phyloP scores from a whole-genome alignment of 2,113 vertebrate genomes.

The Leuciscus idus region DNA sequence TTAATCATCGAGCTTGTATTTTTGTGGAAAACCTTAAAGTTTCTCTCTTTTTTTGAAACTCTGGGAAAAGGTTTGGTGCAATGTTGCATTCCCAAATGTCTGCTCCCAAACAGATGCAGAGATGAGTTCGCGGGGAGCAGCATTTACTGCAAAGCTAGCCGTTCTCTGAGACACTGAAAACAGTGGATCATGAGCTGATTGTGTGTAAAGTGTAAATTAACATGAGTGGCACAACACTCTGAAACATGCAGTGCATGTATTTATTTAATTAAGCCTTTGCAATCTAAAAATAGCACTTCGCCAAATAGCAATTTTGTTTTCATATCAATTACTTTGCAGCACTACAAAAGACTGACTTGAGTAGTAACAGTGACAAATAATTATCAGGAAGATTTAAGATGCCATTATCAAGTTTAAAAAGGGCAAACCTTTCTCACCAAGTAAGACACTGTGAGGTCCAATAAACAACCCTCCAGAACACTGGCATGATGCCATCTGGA shows the following conservation, averaged over 20 bases:
- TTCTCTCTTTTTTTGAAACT: neutral
- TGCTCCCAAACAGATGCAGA: neutral
- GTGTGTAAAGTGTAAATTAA: neutral
- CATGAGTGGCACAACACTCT: no score
- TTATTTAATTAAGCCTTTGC: neutral
- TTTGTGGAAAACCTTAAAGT: neutral
- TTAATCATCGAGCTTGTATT: neutral
- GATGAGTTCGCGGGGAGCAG: neutral
- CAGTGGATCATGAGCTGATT: neutral
- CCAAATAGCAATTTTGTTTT: neutral
- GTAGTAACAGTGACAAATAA: neutral
- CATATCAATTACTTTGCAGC: neutral
- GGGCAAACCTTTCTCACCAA: conserved; percentile 79
- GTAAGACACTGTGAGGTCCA: conserved; percentile 99
- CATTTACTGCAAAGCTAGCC: neutral
- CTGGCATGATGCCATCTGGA: conserved; percentile 94
- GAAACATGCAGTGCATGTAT: neutral
- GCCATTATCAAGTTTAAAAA: neutral
- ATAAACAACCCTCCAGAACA: conserved; percentile 98
- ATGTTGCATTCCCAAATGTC: neutral
- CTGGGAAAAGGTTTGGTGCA: neutral
- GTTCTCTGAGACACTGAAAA: neutral
- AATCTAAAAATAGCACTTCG: neutral
- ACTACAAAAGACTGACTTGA: neutral
- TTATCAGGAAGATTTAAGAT: conserved; percentile 1